Percentiles rank a stretch among this genome's conserved stretches.
Evolutionary conservation across 2,113 vertebrate genomes (phyloP).

Genomic region (Indicator indicator): DNA sequence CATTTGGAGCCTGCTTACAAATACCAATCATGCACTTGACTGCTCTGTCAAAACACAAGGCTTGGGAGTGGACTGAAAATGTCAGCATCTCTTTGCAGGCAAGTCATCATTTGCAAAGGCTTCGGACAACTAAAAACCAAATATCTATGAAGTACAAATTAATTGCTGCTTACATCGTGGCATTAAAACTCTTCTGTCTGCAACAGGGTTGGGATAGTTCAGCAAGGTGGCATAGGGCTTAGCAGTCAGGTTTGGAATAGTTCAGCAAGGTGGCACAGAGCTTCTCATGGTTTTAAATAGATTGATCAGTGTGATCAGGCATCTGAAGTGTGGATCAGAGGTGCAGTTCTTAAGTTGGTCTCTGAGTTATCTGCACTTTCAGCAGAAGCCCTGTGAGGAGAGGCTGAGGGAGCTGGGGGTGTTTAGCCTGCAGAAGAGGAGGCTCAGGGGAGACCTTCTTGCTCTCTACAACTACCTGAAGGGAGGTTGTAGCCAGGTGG

Average conservation of each 20-base stretch:
- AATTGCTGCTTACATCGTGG: not conserved
- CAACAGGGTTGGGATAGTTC: not conserved
- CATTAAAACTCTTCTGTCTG: not conserved
- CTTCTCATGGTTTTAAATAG: no score
- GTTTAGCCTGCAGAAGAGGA: no score
- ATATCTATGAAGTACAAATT: not conserved
- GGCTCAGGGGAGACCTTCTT: no score
- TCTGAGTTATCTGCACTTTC: not conserved
- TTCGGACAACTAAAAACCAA: not conserved
- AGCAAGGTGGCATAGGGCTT: fast-evolving
- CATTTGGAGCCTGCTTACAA: not conserved
- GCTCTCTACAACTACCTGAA: no score
- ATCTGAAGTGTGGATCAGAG: fast-evolving
- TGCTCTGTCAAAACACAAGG: constrained; percentile 1
- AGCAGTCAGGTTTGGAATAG: not conserved
- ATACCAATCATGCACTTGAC: not conserved
- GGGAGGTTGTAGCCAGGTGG: no score
- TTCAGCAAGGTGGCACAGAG: fast-evolving
- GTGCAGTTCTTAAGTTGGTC: not conserved
- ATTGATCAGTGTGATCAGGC: not conserved
- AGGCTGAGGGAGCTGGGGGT: no score
- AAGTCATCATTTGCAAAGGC: not conserved
- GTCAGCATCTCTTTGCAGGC: not conserved
- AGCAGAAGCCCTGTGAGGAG: no score
- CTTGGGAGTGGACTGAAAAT: not conserved